Base-by-base conservation (phyloP, 2,888 invertebrate species). In the Meliscaeva auricollis region DNA sequence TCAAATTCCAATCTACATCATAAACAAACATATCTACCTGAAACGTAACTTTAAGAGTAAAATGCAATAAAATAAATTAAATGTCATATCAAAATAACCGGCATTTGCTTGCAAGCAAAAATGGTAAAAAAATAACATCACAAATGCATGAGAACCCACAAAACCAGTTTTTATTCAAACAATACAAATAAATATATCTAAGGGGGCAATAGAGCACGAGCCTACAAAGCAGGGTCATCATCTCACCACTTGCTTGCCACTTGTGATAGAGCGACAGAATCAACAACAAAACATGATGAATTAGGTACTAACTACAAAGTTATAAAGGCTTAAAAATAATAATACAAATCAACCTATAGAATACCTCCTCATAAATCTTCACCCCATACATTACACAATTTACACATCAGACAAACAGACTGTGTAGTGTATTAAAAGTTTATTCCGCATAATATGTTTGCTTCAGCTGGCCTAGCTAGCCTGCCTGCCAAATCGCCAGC, bases 401-500 rank as follows among this genome's bases (percentile, higher is more conserved):
- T 26, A 52, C 35, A 13, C 26, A 38, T 30, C 15, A 41, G 15
- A 64, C 32, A 20, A 48, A 11, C 32, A 26, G 26, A 26, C 26
- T 26, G 26, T 17, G 35, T 54, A 17, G 26, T 17, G 35, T 54
- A 17, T 32, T 54, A 60, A 11, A 38, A 46, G 46, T 46, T 66
- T 17, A 66, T 9, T 66, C 46, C 5, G n/a, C n/a, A n/a, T n/a
- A n/a, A 66, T 50, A 50, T 20, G 35, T 2, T 46, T 22, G 32
- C 30, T 17, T 20, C 9, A 2, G 46, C 46, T 41, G n/a, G 41
- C 20, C 20, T 41, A 22, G 22, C 44, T 26, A 26, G 52, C 7
- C n/a, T 13, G 64, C 6, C 30, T 64, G 46, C 66, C n/a, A 66
- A 64, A 48, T 66, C 66, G 66, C 66, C 30, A 35, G 35, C 46